Percentiles rank a stretch among this genome's conserved stretches.
Conservation (phyloP, 2,888 invertebrate genomes). For the Pinctada fucata region DNA sequence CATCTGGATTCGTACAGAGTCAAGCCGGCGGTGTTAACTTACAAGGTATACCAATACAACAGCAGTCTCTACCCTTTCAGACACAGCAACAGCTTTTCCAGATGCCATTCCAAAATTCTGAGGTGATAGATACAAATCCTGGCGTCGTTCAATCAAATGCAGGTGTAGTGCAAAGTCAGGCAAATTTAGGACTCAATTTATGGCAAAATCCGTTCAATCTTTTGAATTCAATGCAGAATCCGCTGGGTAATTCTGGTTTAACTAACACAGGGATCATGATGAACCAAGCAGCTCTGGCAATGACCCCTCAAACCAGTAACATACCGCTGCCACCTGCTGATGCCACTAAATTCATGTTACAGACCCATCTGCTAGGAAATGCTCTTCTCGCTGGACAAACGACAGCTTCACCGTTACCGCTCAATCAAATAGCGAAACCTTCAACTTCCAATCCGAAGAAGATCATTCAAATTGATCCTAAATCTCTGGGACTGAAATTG, state of each 20-base stretch:
- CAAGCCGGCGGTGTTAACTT: neutral
- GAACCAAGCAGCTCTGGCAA: neutral
- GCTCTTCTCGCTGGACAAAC: too few species aligned
- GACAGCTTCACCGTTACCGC: too few species aligned
- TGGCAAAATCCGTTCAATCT: too few species aligned
- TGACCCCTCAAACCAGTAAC: neutral
- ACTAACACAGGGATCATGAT: neutral
- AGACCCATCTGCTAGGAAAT: too few species aligned
- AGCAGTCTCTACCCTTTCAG: neutral
- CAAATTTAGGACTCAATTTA: too few species aligned
- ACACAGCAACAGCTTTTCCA: neutral
- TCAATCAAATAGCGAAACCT: too few species aligned
- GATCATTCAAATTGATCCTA: conserved; percentile 10
- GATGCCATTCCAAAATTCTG: neutral
- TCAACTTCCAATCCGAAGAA: neutral
- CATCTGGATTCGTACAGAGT: conserved; percentile 6
- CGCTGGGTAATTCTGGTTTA: neutral
- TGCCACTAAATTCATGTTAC: neutral
- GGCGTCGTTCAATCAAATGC: neutral
- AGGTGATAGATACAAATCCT: neutral
- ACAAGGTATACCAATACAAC: neutral
- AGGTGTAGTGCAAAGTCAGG: neutral
- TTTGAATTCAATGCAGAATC: neutral
- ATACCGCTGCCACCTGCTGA: neutral
- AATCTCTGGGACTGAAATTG: conserved; percentile 9